phyloP scores from a whole-genome alignment of 1,140 invertebrate genomes.

The Aricia agestis region DNA sequence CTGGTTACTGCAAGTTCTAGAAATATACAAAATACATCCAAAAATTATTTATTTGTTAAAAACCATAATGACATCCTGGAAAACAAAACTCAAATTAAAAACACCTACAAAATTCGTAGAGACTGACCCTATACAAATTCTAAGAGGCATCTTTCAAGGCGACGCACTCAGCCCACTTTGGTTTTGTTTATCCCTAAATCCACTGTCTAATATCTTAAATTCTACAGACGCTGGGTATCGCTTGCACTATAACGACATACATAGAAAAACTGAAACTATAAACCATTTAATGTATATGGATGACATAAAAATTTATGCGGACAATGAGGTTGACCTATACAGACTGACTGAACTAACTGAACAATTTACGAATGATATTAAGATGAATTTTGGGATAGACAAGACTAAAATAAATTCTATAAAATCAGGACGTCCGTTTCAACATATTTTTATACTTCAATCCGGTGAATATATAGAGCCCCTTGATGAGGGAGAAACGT shows the following conservation, averaged over 20 bases:
- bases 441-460: neutral
- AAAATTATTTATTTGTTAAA: constrained; percentile 16
- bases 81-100: constrained; percentile 6
- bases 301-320: constrained; percentile 23
- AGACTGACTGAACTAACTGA: too few species aligned
- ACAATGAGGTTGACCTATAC: constrained; percentile 13
- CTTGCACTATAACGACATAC: constrained; percentile 1
- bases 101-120: neutral
- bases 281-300: constrained; percentile 25
- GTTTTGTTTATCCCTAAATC: constrained; percentile 27
- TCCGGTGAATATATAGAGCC: neutral
- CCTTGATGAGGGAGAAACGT: neutral
- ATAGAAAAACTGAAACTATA: constrained; percentile 9
- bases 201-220: constrained; percentile 23
- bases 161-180: constrained; percentile 28
- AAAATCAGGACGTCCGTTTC: neutral
- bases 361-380: too few species aligned
- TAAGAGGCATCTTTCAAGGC: constrained; percentile 28
- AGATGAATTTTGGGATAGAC: constrained; percentile 17
- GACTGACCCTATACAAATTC: constrained; percentile 22
- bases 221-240: constrained; percentile 4
- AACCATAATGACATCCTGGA: constrained; percentile 13
- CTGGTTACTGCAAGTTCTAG: constrained; percentile 16
- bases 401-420: constrained; percentile 6
- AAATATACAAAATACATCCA: constrained; percentile 22